Base-by-base conservation (phyloP, 2,888 invertebrate species). In the Idaea biselata region DNA sequence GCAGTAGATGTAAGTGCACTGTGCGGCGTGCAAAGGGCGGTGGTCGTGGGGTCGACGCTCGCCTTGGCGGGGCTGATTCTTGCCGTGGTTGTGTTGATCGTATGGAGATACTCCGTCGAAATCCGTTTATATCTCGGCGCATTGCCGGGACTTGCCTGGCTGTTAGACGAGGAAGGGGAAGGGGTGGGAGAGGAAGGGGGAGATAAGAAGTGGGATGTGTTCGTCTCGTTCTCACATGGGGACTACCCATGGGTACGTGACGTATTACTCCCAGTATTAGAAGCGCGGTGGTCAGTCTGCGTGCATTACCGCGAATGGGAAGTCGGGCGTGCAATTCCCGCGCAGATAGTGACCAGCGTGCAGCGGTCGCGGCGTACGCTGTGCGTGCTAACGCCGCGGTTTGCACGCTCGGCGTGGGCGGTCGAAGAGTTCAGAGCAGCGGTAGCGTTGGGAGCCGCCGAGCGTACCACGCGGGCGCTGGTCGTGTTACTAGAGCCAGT, bases 221-320 rank as follows among this genome's bases (percentile, higher is more conserved):
- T 97, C 80, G 91, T 97, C 60, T 96, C 97, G 67, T 97, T 95
- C 80, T 95, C 96, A 0, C 95, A 96, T 76, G 93, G 94, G 77
- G 97, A 97, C 78, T 95, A 95, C 72, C 93, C 94, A 1, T 95
- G 96, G 74, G 94, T 97, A 0, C 86, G 93, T 0, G 93, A 95
- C 18, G 89, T 94, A 61, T 79, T 97, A 32, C 91, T 96, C 16
- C 93, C 95, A 0, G 93, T 93, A 16, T 84, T 97, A 53, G 96
- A 76, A 95, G 82, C 63, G 94, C 68, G 68, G n/a, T 79, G 94
- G 0, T 89, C 89, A 75, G 84, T 96, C 1, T 97, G 96, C 80
- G 86, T 97, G 0, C 97, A 97, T 77, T 94, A 93, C 60, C 92
- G 97, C 0, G 96, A 97, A 78, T 97, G 95, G 95, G 79, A 94